Percentiles rank a stretch among this genome's conserved stretches.
Evolutionary conservation across 1,140 invertebrate genomes (phyloP).

Genomic region (Drosophila erecta): DNA sequence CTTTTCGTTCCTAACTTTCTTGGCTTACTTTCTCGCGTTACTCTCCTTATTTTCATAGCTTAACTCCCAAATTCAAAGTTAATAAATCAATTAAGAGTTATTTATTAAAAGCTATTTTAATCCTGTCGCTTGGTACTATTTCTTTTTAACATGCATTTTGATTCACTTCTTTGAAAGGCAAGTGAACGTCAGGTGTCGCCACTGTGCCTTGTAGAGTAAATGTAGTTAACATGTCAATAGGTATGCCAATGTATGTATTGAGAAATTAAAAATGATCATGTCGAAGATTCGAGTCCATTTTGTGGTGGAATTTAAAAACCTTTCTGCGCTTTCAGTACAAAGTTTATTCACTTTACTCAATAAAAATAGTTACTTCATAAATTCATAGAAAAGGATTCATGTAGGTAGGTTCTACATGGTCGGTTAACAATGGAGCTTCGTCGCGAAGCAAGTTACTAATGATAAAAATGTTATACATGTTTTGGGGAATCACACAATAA

Average conservation of each 20-base stretch:
- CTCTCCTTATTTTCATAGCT: no score
- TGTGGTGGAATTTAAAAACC: not conserved
- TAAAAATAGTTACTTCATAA: slow-evolving; percentile 26
- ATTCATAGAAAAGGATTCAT: slow-evolving; percentile 2
- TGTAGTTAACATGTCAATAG: not conserved
- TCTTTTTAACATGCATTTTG: not conserved
- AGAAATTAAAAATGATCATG: not conserved
- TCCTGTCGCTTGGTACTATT: not conserved
- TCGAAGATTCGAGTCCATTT: no score
- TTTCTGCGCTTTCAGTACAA: not conserved
- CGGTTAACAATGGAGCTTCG: slow-evolving; percentile 31
- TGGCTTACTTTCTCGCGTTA: no score
- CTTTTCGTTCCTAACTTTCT: no score
- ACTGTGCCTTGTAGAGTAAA: not conserved
- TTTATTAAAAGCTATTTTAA: not conserved
- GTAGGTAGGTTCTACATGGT: slow-evolving; percentile 3
- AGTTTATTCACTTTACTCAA: slow-evolving; percentile 13
- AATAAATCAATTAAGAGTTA: no score
- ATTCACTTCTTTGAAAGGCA: not conserved
- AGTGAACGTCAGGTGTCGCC: not conserved
- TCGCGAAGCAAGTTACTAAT: slow-evolving; percentile 23
- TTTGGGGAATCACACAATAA: slow-evolving; percentile 39
- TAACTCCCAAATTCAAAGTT: no score
- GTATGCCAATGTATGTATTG: not conserved
- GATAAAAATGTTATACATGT: slow-evolving; percentile 57